These are phyloP conservation scores for Rattus rattus DNA, from an alignment of 2,113 vertebrate species.

Conservation along the genomic window DNA sequence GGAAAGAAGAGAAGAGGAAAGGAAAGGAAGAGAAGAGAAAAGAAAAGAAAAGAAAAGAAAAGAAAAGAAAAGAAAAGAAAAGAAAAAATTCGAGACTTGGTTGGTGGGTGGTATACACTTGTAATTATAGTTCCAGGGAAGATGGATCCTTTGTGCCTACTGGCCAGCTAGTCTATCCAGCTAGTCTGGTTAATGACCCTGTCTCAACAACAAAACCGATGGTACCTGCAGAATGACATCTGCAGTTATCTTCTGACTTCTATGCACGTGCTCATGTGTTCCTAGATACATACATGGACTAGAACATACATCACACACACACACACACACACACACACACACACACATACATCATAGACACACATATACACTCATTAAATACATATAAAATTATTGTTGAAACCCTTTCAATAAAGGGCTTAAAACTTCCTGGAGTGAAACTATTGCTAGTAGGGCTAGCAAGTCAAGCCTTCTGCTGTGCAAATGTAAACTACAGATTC, in stretches of 20 bases:
- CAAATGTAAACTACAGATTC: background rate
- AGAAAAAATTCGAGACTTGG: background rate
- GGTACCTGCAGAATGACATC: background rate
- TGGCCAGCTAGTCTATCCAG: background rate
- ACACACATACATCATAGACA: background rate
- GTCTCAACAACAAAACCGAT: background rate
- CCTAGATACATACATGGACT: too few relatives aligned
- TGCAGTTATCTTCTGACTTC: background rate
- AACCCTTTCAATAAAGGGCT: background rate
- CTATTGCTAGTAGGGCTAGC: background rate
- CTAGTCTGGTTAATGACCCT: background rate
- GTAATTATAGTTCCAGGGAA: background rate
- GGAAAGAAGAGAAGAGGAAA: fast-evolving
- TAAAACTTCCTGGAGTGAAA: background rate
- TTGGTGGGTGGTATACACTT: background rate
- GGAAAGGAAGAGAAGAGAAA: fast-evolving
- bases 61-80: background rate
- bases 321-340: background rate
- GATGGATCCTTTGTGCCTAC: background rate
- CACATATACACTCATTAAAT: background rate
- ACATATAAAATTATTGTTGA: background rate
- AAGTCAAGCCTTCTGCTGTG: background rate
- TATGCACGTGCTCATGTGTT: too few relatives aligned
- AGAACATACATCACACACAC: background rate
- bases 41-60: background rate